Percentiles rank a stretch among this genome's conserved stretches.
Conservation (phyloP, 2,888 invertebrate genomes). For the Caenorhabditis doughertyi region DNA sequence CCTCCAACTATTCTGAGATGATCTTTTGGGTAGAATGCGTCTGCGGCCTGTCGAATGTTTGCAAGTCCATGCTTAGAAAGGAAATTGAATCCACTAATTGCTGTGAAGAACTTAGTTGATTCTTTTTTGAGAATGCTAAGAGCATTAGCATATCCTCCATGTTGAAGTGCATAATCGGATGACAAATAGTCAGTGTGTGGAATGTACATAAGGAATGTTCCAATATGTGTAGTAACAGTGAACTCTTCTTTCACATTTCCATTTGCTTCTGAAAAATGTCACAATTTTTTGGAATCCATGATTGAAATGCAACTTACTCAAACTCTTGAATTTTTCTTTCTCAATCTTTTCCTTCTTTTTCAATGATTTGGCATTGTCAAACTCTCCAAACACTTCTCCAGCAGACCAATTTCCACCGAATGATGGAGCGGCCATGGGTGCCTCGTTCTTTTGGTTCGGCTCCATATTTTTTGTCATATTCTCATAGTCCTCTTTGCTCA, state of each 20-base stretch:
- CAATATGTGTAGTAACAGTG: conserved; percentile 56
- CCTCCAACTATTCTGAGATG: conserved; percentile 73
- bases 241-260: conserved; percentile 53
- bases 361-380: conserved; percentile 50
- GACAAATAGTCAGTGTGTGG: conserved; percentile 77
- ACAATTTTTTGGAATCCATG: background rate
- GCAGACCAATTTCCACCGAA: conserved; percentile 62
- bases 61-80: conserved; percentile 50
- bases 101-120: conserved; percentile 64
- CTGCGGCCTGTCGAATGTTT: conserved; percentile 41
- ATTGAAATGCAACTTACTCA: conserved; percentile 19
- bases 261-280: conserved; percentile 53
- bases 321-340: conserved; percentile 30
- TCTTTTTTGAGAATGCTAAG: conserved; percentile 49
- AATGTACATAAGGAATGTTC: conserved; percentile 65
- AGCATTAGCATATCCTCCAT: conserved; percentile 63
- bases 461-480: conserved; percentile 65
- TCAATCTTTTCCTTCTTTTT: conserved; percentile 34
- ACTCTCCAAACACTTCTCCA: conserved; percentile 59
- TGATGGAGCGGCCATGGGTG: conserved; percentile 4
- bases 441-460: conserved; percentile 15
- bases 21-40: conserved; percentile 66
- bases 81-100: conserved; percentile 51
- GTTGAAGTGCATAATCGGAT: conserved; percentile 54
- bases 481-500: conserved; percentile 70